Conservation (phyloP, 2,888 invertebrate genomes). For the Entomobrya multifasciata region DNA sequence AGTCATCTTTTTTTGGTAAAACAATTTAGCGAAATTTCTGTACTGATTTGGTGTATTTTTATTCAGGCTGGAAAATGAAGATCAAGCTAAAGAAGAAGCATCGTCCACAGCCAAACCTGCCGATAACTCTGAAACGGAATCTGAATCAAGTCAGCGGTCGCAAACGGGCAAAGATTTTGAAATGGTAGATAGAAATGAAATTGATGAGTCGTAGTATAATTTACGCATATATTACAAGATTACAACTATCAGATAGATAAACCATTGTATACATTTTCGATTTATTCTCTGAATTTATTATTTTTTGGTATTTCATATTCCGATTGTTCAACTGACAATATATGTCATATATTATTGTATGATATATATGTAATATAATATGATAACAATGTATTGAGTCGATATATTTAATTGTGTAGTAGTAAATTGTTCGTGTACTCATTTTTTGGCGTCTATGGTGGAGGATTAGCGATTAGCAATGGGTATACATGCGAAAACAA, state of each 20-base stretch:
- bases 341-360: slow-evolving; percentile 18
- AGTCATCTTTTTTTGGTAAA: not conserved
- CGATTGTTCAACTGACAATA: slow-evolving; percentile 60
- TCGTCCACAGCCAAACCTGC: slow-evolving; percentile 76
- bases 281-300: slow-evolving; percentile 44
- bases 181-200: slow-evolving; percentile 86
- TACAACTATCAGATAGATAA: not conserved
- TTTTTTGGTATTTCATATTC: slow-evolving; percentile 64
- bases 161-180: slow-evolving; percentile 94
- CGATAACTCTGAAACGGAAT: slow-evolving; percentile 89
- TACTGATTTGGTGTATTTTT: too few species aligned
- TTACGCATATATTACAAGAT: not conserved
- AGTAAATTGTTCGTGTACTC: not conserved
- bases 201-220: slow-evolving; percentile 79
- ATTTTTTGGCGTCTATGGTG: not conserved
- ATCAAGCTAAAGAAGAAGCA: slow-evolving; percentile 46
- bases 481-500: not conserved
- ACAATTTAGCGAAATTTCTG: too few species aligned
- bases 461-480: not conserved
- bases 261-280: slow-evolving; percentile 39
- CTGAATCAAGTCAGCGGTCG: slow-evolving; percentile 88
- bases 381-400: too few species aligned
- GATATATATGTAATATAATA: not conserved
- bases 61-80: slow-evolving; percentile 37
- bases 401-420: too few species aligned